These are phyloP conservation scores for Scaptomyza caliginosa DNA, from an alignment of 2,888 invertebrate species.

Conservation along the genomic window DNA sequence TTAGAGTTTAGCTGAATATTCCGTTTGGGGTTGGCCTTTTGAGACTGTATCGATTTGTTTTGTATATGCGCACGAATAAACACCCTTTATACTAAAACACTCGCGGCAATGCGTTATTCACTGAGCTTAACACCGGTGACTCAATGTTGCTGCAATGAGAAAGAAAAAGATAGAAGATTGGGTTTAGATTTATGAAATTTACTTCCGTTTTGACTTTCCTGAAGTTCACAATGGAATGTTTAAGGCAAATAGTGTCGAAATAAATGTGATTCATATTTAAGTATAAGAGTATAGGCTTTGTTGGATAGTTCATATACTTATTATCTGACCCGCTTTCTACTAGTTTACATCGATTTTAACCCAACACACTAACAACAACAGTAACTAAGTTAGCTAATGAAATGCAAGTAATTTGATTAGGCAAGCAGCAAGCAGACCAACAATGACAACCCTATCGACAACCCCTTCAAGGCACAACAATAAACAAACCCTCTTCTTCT, in stretches of 20 bases:
- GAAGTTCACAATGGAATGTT: conserved; percentile 1
- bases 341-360: conserved; percentile 49
- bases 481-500: conserved; percentile 13
- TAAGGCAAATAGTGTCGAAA: not conserved
- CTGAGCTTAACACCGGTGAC: conserved; percentile 36
- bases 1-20: conserved; percentile 29
- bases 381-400: conserved; percentile 42
- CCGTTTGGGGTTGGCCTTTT: conserved; percentile 41
- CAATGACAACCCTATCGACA: conserved; percentile 8
- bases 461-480: conserved; percentile 34
- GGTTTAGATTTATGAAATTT: conserved; percentile 1
- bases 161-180: conserved; percentile 16
- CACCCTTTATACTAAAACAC: conserved; percentile 41
- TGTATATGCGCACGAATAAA: conserved; percentile 50
- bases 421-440: conserved; percentile 16
- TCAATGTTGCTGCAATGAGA: conserved; percentile 51
- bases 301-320: too few relatives aligned
- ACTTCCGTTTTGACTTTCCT: not conserved
- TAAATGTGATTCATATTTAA: not conserved
- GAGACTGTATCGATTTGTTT: conserved; percentile 66
- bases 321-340: too few relatives aligned
- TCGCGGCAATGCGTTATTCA: conserved; percentile 19
- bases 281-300: too few relatives aligned
- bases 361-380: conserved; percentile 15
- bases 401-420: conserved; percentile 65